Evolutionary conservation across 2,888 invertebrate species (phyloP).

Genomic region (Plebejus argus): DNA sequence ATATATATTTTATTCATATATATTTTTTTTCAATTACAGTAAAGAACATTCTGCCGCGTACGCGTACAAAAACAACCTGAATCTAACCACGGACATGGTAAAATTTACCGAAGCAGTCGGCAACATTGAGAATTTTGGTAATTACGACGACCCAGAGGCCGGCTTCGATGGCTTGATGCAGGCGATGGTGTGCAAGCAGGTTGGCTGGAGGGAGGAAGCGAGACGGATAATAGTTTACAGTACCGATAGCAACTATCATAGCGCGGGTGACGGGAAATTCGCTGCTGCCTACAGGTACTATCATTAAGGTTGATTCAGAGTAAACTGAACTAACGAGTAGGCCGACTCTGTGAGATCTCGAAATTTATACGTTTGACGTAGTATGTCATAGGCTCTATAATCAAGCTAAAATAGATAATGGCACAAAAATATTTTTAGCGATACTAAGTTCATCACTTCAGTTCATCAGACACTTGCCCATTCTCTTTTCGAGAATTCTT

Average conservation of each 20-base stretch:
- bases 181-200: constrained; percentile 85
- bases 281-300: constrained; percentile 80
- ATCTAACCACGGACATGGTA: constrained; percentile 80
- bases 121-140: constrained; percentile 46
- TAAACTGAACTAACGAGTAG: too few species aligned
- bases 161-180: constrained; percentile 95
- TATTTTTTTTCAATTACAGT: constrained; percentile 32
- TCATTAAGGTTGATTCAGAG: not conserved
- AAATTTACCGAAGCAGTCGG: constrained; percentile 61
- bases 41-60: constrained; percentile 42
- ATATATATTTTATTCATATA: too few species aligned
- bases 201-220: constrained; percentile 88
- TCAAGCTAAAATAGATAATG: too few species aligned
- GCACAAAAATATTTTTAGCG: too few species aligned
- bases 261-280: constrained; percentile 90
- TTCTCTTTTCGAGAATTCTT: too few species aligned
- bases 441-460: too few species aligned
- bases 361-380: too few species aligned
- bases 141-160: constrained; percentile 89
- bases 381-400: too few species aligned
- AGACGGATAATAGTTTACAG: constrained; percentile 88
- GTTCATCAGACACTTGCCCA: too few species aligned
- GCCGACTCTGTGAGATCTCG: too few species aligned
- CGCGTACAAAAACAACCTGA: constrained; percentile 86
- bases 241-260: constrained; percentile 90